Evolutionary conservation across 2,888 invertebrate species (phyloP).

Genomic region (Drosophila subsilvestris): DNA sequence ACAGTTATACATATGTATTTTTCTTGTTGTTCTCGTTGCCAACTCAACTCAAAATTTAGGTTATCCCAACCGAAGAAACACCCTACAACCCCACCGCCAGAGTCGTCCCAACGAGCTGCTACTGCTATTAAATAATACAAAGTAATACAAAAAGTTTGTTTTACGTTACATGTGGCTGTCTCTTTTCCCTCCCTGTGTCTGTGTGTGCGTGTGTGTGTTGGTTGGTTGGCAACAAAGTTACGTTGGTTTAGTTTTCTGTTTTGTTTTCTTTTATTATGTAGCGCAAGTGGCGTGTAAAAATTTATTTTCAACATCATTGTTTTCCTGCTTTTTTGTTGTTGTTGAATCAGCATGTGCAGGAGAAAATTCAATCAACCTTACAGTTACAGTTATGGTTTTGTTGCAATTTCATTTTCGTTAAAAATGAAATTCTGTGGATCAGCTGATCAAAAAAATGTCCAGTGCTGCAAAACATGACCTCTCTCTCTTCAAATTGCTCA

Average conservation of each 20-base stretch:
- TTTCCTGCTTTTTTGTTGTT: conserved; percentile 6
- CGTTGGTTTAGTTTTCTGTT: conserved; percentile 39
- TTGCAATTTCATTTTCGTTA: not conserved
- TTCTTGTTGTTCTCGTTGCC: conserved; percentile 43
- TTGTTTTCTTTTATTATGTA: conserved; percentile 30
- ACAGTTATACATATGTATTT: conserved; percentile 18
- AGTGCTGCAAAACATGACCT: not conserved
- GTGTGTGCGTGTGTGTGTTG: conserved; percentile 9
- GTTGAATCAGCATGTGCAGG: conserved; percentile 8
- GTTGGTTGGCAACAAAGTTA: conserved; percentile 44
- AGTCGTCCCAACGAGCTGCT: conserved; percentile 8
- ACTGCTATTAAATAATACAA: conserved; percentile 46
- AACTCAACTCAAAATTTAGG: conserved; percentile 39
- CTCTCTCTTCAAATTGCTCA: no score
- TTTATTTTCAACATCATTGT: conserved; percentile 29
- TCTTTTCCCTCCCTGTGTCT: conserved; percentile 15
- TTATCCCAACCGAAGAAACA: conserved; percentile 36
- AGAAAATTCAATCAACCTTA: conserved; percentile 3
- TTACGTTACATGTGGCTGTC: conserved; percentile 34
- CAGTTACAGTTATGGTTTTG: not conserved
- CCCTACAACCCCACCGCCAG: not conserved
- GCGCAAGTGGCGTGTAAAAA: conserved; percentile 24
- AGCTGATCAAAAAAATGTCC: not conserved
- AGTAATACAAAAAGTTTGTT: conserved; percentile 43
- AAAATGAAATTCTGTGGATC: not conserved